A percentile compares a stretch with the other conserved stretches of the same genome.
These are phyloP conservation scores for Mus pahari DNA, from an alignment of 2,113 vertebrate species.

Conservation along the genomic window DNA sequence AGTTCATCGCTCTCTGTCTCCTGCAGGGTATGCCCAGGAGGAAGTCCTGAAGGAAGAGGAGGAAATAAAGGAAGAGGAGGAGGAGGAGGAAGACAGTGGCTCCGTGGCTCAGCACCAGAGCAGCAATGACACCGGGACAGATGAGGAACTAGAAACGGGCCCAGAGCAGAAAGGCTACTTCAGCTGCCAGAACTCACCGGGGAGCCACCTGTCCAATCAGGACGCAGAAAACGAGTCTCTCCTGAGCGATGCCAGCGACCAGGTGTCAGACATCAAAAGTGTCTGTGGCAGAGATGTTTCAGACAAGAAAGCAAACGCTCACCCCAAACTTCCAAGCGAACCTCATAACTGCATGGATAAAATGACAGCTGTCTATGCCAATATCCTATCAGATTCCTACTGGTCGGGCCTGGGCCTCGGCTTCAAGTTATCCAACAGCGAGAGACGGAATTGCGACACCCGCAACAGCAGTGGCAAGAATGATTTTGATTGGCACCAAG, in stretches of 20 bases:
- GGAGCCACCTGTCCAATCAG: conserved; percentile 95
- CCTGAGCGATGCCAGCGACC: conserved; percentile 95
- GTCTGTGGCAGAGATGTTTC: conserved; percentile 89
- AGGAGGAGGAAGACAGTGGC: conserved; percentile 91
- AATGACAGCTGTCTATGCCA: conserved; percentile 98
- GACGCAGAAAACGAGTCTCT: conserved; percentile 95
- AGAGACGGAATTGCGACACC: conserved; percentile 93
- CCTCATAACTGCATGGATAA: conserved; percentile 95
- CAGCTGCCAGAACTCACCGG: conserved; percentile 97
- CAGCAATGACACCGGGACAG: conserved; percentile 91
- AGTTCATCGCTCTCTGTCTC: conserved; percentile 78
- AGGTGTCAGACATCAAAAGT: conserved; percentile 94
- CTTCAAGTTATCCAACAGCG: conserved; percentile 93
- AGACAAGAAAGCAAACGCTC: conserved; percentile 86
- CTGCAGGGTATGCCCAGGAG: conserved; percentile 96
- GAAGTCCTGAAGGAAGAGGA: conserved; percentile 92
- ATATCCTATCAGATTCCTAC: conserved; percentile 98
- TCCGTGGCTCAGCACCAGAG: conserved; percentile 93
- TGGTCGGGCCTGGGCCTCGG: conserved; percentile 96
- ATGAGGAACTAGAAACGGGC: conserved; percentile 94
- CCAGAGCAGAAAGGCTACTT: conserved; percentile 94
- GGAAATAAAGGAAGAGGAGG: conserved; percentile 91
- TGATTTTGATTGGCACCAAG: conserved; percentile 99
- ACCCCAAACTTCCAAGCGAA: conserved; percentile 90
- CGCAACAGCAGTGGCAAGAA: conserved; percentile 93